Evolutionary conservation across 2,888 invertebrate species (phyloP), one percentile per base, ranked within the genome.

Genomic region (Pollenia labialis): DNA sequence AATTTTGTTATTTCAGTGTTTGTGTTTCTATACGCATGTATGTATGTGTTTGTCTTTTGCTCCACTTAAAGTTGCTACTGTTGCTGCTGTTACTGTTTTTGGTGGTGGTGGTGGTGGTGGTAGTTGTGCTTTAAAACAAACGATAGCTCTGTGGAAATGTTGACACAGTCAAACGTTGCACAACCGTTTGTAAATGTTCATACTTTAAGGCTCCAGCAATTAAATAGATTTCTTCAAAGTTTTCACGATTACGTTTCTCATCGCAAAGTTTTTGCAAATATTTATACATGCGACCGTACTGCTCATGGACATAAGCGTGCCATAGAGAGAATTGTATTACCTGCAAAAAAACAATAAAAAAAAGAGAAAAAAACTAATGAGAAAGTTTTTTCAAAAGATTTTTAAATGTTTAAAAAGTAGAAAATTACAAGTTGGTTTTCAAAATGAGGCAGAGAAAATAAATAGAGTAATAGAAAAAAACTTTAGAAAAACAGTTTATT

Each of bases 201-300:
- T 93, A 92, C 14, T 93, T 92, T 85, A 92, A 87, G 10, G 90
- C 90, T 14, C 85, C 87, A n/a, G 90, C 90, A 18, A 93, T 90
- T 74, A 90, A 89, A 18, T 89, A 88, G 69, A 93, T 76, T 87
- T 93, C 93, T 71, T 93, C 93, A 54, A 92, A 90, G 3, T 95
- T 93, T 60, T 98, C 98, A 72, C 95, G 95, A 48, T 95, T 94
- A 3, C 96, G 95, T 89, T 97, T 96, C 54, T 99, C 98, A 89
- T 99, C 99, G 86, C 95, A 95, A 87, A 97, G 94, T 93, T 96
- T 97, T 87, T 94, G 92, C 32, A 98, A 94, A 87, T 97, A 94
- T 92, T 97, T 97, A 88, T 97, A 93, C 88, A 97, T 96, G 87
- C 97, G 95, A 0, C 98, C 99, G 94, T 96, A 97, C 77, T 98